Conservation (phyloP, 2,888 invertebrate genomes). For the Brachyptera putata region DNA sequence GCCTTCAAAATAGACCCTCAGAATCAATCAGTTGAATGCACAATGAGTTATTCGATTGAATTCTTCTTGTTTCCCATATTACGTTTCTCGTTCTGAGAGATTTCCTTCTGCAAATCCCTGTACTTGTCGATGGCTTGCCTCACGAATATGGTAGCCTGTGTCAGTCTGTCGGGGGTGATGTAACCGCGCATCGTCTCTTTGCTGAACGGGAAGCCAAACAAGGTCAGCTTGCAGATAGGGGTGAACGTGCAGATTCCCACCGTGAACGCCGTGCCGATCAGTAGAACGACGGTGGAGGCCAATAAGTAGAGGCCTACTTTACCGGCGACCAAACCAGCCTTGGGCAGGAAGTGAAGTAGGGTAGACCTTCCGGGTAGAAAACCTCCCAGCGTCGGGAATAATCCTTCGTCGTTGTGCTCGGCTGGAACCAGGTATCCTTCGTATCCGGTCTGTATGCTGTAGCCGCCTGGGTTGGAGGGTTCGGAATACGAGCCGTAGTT, state of each 20-base stretch:
- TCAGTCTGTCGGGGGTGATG: constrained; percentile 23
- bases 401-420: constrained; percentile 1
- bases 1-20: no score
- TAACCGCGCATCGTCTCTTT: constrained; percentile 19
- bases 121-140: constrained; percentile 27
- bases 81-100: background rate
- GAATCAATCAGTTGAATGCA: no score
- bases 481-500: constrained; percentile 7
- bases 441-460: constrained; percentile 36
- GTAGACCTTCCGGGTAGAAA: background rate
- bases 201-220: constrained; percentile 23
- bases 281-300: constrained; percentile 33
- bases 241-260: constrained; percentile 25
- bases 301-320: constrained; percentile 29
- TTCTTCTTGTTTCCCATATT: constrained; percentile 4
- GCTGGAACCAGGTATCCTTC: constrained; percentile 36
- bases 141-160: constrained; percentile 24
- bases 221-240: constrained; percentile 25
- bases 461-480: constrained; percentile 25
- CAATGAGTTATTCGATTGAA: no score
- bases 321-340: constrained; percentile 1
- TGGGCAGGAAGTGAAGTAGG: constrained; percentile 7
- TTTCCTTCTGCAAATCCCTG: constrained; percentile 21
- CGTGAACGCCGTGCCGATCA: constrained; percentile 25
- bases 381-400: background rate